phyloP scores from a whole-genome alignment of 2,113 vertebrate species.

The Sarotherodon lohbergeri region DNA sequence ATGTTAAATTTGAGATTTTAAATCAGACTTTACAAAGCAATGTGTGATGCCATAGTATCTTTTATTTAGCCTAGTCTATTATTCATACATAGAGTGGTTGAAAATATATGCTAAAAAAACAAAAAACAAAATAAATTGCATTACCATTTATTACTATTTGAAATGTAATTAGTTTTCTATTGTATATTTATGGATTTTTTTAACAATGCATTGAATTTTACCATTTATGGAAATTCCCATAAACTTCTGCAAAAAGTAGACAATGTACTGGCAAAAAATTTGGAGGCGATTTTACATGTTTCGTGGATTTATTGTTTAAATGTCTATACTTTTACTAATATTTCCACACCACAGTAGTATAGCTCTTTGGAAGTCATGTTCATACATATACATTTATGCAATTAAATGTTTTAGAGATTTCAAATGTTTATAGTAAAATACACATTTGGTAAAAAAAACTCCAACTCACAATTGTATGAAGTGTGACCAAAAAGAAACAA shows the following conservation, averaged over 20 bases:
- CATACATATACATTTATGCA: background rate
- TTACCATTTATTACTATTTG: background rate
- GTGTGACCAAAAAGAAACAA: background rate
- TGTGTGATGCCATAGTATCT: background rate
- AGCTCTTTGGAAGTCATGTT: background rate
- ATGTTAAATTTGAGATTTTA: background rate
- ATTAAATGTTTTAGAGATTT: background rate
- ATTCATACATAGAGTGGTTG: fast-evolving
- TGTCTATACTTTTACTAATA: background rate
- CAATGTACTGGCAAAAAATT: background rate
- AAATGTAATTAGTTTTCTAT: fast-evolving
- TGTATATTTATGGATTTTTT: background rate
- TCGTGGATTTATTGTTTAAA: background rate
- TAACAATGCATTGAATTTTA: background rate
- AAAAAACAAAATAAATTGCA: background rate
- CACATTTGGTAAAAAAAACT: background rate
- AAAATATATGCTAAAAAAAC: background rate
- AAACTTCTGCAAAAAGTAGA: background rate
- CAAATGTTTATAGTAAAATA: background rate
- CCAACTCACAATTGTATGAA: background rate
- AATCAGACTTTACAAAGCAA: background rate
- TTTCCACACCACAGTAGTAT: background rate
- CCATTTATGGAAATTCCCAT: background rate
- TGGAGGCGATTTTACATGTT: fast-evolving
- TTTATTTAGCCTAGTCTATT: background rate